Conservation (phyloP, 2,113 vertebrate species). For the Gymnorhina tibicen region DNA sequence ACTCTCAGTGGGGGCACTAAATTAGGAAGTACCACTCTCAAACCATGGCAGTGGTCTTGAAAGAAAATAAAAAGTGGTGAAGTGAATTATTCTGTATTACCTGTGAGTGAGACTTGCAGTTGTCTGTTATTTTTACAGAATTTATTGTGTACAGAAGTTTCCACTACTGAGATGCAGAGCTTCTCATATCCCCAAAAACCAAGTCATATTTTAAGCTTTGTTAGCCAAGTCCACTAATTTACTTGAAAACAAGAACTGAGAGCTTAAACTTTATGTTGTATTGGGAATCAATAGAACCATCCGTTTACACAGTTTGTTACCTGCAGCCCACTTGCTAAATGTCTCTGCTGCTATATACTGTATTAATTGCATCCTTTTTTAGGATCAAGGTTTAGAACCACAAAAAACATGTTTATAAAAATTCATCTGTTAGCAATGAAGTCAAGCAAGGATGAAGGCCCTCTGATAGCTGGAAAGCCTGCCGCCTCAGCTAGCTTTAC, state of each 20-base stretch:
- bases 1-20: not conserved
- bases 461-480: not conserved
- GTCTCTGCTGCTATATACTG: not conserved
- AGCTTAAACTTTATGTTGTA: not conserved
- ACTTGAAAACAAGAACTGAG: not conserved
- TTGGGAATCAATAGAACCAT: slow-evolving; percentile 25
- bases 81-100: not conserved
- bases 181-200: not conserved
- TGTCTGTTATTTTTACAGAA: not conserved
- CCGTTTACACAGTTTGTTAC: not conserved
- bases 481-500: not conserved
- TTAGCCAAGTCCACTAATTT: not conserved
- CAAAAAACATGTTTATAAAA: not conserved
- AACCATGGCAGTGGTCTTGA: not conserved
- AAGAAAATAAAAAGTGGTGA: not conserved
- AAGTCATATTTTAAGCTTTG: not conserved
- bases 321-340: not conserved
- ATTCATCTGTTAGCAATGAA: not conserved
- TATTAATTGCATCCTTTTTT: not conserved
- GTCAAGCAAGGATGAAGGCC: not conserved
- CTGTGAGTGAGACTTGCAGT: not conserved
- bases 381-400: not conserved
- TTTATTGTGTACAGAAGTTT: not conserved
- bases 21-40: not conserved
- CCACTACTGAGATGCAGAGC: not conserved